Base-by-base conservation (phyloP, 1,140 invertebrate genomes). In the Zelostemma sp. region DNA sequence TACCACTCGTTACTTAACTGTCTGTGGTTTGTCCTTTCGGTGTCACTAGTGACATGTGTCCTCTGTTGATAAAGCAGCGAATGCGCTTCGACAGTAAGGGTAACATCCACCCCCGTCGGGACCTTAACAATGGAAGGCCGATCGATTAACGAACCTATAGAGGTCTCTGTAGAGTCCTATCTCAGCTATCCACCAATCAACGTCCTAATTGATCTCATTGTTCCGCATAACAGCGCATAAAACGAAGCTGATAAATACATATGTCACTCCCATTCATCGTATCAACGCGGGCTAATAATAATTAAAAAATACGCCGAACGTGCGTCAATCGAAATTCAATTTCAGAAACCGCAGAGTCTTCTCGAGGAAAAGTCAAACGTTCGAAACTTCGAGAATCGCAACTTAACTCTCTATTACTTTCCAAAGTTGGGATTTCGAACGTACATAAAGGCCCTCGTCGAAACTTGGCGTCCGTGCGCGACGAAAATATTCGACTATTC, bases 151-250 rank as follows among this genome's bases (percentile, higher is more conserved):
- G 47, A 49, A 28, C 11, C 47, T 31, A 49, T 19, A 49, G 47
- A 25, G 21, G 47, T 49, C 47, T 49, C 47, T 49, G 47, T 31
- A 49, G 35, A 38, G 35, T 3, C 12, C 35, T 38, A 38, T 38
- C 35, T 38, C 35, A 38, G 3, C 35, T n/a, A 38, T 38, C 19
- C 47, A 25, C 21, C 47, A 49, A 49, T 49, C 19, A 49, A 49
- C 47, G 47, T 31, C 19, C 47, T 49, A 49, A 49, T 49, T 49
- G 47, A 31, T 49, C 47, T 12, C 21, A 49, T 49, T 49, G 47
- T 49, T 49, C 19, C 19, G 0, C 21, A 14, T 12, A 28, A 49
- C 11, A 2, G 18, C 21, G 28, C 47, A 35, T 35, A n/a, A 49
- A 49, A 49, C 21, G 47, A 31, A n/a, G 6, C 2, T 4, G 9